Evolutionary conservation across 2,888 invertebrate species (phyloP), one percentile per base, ranked within the genome.

Genomic region (Caenorhabditis panamensis): DNA sequence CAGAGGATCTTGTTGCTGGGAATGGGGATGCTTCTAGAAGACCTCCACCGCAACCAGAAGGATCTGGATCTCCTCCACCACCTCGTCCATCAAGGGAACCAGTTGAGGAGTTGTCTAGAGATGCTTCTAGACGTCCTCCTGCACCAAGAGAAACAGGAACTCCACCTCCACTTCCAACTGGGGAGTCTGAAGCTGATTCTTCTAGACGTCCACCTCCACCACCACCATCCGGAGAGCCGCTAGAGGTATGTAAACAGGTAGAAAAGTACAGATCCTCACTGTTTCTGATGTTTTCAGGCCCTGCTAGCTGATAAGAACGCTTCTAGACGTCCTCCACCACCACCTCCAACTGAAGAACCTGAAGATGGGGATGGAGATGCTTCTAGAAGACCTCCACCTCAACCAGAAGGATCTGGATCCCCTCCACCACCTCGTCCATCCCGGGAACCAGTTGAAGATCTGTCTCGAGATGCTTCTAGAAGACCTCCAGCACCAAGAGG

Each of bases 391-490:
- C 41, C 41, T 6, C 6, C 6, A 41, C 41, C 41, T 4, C 4
- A 31, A 9, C 5, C 4, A 31, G 31, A 9, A 31, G 31, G 31
- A 36, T 36, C 64, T 51, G 47, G 47, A 53, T 20, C 36, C 13
- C 64, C 64, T 20, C 64, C 64, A 66, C 63, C 63, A 28, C 62
- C 62, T n/a, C n/a, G n/a, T 0, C 62, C 49, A 47, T 47, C 28
- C 11, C 47, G 62, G 28, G 62, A 51, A 28, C 64, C 64, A n/a
- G 47, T 47, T 28, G 49, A 47, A 11, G 20, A 18, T 13, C 5
- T 41, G 13, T n/a, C n/a, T n/a, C n/a, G 13, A 3, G 16, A 41
- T 16, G 5, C 4, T 6, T 54, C 28, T 16, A 13, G 11, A 22
- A 37, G 36, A 26, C 54, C 54, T 26, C 54, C 28, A 2, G 9